Base-by-base conservation (phyloP, 2,113 vertebrate genomes). In the Cygnus buccinator region DNA sequence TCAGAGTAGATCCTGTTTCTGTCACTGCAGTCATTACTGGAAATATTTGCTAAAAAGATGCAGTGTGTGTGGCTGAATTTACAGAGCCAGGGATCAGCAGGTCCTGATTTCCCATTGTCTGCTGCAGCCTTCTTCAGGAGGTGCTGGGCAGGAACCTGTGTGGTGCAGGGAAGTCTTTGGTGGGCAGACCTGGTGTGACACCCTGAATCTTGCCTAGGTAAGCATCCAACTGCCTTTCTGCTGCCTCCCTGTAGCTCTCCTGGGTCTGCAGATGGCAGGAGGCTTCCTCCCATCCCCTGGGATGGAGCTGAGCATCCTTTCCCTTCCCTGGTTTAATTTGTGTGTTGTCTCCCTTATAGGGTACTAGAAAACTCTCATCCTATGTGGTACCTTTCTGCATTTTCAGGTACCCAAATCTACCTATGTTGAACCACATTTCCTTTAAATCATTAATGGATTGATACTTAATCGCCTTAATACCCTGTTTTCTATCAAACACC, bases 101-200 rank as follows among this genome's bases (percentile, higher is more conserved):
- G 67, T 58, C 59, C 7, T 43, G 22, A 8, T 80, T 84, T 76
- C 46, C n/a, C 55, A 44, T 31, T 31, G n/a, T 43, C 54, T 65
- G 55, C 15, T 37, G 43, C 20, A 74, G 39, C 20, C 29, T 77
- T 44, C 61, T 81, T 31, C 35, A 26, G 28, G 14, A 0, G 2
- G 8, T 58, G 25, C 10, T 66, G 46, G 20, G 15, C 13, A n/a
- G 21, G 46, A 20, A 20, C 46, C 46, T 48, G 46, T 10, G 20
- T 0, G 6, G 5, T 9, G 3, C 1, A 8, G 5, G 28, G 14
- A 37, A 44, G 9, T 48, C 6, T 21, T 13, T 67, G 41, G 15
- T 17, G 22, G 18, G 11, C 29, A 67, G 28, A 15, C 57, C 9
- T 10, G 35, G 25, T 26, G 25, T 25, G 48, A 71, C n/a, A 52